A percentile compares a stretch with the other conserved stretches of the same genome.
These are phyloP conservation scores for Palaemon carinicauda DNA, from an alignment of 1,140 invertebrate genomes.

Conservation along the genomic window DNA sequence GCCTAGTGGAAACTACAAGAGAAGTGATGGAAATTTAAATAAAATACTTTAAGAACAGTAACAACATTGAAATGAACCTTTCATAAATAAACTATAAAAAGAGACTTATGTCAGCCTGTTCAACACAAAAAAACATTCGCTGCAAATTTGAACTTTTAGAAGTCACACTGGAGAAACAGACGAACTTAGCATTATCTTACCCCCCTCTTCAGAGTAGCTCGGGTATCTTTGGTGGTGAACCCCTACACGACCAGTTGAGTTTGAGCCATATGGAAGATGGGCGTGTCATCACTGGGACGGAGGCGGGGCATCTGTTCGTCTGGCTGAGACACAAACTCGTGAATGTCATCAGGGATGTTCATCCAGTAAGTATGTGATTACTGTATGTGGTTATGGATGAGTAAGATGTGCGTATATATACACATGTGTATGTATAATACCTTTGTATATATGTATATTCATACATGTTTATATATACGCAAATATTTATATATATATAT, in stretches of 20 bases:
- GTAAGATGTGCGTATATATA: too few species aligned
- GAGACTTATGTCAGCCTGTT: too few species aligned
- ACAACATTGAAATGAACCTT: too few species aligned
- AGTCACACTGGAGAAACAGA: too few species aligned
- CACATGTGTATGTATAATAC: neutral
- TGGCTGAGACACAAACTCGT: conserved; percentile 5
- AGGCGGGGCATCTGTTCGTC: conserved; percentile 19
- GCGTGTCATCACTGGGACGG: conserved; percentile 6
- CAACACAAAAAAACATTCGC: too few species aligned
- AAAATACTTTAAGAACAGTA: too few species aligned
- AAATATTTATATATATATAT: neutral
- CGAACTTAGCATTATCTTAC: neutral
- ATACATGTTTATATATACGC: neutral
- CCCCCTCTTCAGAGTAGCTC: neutral
- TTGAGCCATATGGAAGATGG: neutral
- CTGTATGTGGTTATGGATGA: too few species aligned
- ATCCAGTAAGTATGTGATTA: conserved; percentile 33
- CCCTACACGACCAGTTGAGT: neutral
- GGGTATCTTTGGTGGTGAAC: neutral
- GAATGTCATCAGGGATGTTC: conserved; percentile 12
- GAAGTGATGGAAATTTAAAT: too few species aligned
- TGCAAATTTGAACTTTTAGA: too few species aligned
- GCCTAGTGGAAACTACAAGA: too few species aligned
- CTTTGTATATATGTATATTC: neutral
- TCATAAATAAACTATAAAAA: too few species aligned